A percentile compares a stretch with the other conserved stretches of the same genome.
These are phyloP conservation scores for Paguma larvata DNA, from an alignment of 2,797 vertebrate species.

Conservation along the genomic window DNA sequence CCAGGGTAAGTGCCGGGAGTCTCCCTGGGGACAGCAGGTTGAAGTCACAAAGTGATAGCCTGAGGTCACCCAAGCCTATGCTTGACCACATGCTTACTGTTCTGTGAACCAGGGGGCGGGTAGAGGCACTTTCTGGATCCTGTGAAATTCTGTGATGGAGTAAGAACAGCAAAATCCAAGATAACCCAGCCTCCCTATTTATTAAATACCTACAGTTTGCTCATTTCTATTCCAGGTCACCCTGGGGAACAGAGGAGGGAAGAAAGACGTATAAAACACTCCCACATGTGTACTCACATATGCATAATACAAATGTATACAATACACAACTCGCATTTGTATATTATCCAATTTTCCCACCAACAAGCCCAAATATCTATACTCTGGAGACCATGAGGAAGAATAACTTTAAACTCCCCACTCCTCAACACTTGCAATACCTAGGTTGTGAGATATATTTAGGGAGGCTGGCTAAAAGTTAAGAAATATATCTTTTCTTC, in stretches of 20 bases:
- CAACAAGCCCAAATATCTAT: neutral
- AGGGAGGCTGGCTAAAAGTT: neutral
- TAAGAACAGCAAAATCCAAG: constrained; percentile 21
- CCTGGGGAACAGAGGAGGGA: neutral
- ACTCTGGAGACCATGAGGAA: constrained; percentile 57
- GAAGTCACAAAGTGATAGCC: neutral
- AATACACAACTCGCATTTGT: constrained; percentile 1
- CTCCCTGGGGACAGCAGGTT: neutral
- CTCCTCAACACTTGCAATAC: neutral
- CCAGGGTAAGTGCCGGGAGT: neutral
- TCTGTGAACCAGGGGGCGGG: neutral
- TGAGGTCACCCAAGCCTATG: neutral
- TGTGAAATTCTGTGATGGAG: neutral
- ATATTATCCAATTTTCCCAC: neutral
- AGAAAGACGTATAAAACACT: neutral
- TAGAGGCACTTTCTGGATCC: neutral
- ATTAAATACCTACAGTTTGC: constrained; percentile 39
- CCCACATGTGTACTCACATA: neutral
- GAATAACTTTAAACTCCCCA: constrained; percentile 37
- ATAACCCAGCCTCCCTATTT: neutral
- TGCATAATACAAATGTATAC: neutral
- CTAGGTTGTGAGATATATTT: neutral
- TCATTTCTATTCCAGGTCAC: constrained; percentile 37
- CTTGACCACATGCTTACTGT: neutral
- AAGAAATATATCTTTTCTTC: neutral